Evolutionary conservation across 2,113 vertebrate species (phyloP).

Genomic region (Python bivittatus): DNA sequence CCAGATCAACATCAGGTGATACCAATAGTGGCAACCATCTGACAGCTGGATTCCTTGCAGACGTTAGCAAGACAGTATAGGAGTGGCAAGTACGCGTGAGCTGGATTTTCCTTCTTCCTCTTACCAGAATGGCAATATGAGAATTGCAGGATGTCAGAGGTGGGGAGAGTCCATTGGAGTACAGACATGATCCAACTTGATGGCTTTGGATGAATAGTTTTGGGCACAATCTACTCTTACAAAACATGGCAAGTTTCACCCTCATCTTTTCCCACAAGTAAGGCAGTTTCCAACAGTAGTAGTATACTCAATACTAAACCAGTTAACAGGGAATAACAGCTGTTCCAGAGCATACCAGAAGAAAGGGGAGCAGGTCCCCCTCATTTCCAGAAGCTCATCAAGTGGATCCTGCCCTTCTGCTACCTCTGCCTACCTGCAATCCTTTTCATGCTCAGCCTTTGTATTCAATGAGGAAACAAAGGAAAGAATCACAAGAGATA

Average conservation of each 20-base stretch:
- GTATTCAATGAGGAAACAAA: background rate
- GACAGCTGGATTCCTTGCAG: background rate
- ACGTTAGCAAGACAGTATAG: background rate
- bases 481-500: background rate
- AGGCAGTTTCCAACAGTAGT: background rate
- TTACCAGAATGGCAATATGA: background rate
- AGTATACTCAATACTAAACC: background rate
- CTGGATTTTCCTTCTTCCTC: background rate
- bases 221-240: background rate
- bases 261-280: background rate
- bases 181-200: background rate
- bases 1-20: background rate
- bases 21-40: background rate
- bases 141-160: background rate
- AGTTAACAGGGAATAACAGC: background rate
- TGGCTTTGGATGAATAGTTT: background rate
- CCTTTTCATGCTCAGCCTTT: background rate
- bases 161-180: background rate
- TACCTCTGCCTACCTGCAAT: background rate
- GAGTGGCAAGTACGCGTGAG: background rate
- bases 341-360: background rate
- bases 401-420: background rate
- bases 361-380: background rate
- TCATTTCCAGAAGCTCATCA: background rate
- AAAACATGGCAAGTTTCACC: background rate